Evolutionary conservation across 2,888 invertebrate species (phyloP).

Genomic region (Hemistola chrysoprasaria): DNA sequence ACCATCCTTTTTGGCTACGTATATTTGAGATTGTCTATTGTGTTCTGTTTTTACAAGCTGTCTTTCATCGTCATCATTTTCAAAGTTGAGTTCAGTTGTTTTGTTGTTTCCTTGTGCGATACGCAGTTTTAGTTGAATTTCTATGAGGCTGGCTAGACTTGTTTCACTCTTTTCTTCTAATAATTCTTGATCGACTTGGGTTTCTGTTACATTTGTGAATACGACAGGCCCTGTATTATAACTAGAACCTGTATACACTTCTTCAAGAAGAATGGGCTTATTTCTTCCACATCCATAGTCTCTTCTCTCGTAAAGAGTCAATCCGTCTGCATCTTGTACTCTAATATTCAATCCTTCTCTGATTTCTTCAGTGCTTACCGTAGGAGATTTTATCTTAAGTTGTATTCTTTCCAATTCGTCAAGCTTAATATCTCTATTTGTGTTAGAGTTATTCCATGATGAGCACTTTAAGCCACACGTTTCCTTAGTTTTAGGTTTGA

Average conservation of each 20-base stretch:
- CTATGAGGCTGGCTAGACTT: constrained; percentile 53
- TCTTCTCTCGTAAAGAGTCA: constrained; percentile 54
- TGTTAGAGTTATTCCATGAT: constrained; percentile 16
- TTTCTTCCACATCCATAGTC: constrained; percentile 39
- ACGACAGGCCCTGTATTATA: constrained; percentile 41
- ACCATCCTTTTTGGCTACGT: constrained; percentile 38
- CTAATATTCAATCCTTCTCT: constrained; percentile 48
- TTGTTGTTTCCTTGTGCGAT: constrained; percentile 55
- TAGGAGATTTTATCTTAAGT: constrained; percentile 42
- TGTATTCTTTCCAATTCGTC: constrained; percentile 45
- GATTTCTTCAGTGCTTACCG: constrained; percentile 51
- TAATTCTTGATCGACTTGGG: constrained; percentile 26
- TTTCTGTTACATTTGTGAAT: constrained; percentile 30
- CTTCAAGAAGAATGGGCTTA: constrained; percentile 37
- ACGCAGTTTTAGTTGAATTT: constrained; percentile 61
- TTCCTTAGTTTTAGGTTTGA: constrained; percentile 30
- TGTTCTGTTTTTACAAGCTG: constrained; percentile 11
- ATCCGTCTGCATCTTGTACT: constrained; percentile 55
- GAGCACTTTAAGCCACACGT: constrained; percentile 33
- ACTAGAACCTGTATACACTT: constrained; percentile 47
- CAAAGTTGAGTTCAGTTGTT: constrained; percentile 46
- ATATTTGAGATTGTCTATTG: constrained; percentile 40
- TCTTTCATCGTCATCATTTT: constrained; percentile 32
- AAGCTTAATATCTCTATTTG: constrained; percentile 39
- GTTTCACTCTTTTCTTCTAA: constrained; percentile 37